Evolutionary conservation across 2,888 invertebrate species (phyloP).

Genomic region (Apoderus coryli): DNA sequence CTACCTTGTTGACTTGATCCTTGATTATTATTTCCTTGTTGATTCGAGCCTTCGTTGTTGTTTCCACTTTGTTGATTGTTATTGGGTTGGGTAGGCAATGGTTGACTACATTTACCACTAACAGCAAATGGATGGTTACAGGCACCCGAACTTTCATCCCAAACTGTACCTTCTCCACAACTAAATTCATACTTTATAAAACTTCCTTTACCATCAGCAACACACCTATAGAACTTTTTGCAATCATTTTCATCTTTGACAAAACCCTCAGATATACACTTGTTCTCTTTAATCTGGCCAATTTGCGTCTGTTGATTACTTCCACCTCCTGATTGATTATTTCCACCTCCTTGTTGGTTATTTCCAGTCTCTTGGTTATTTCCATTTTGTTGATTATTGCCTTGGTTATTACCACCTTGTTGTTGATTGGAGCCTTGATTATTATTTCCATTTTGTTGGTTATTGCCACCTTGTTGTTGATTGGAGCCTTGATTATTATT

Average conservation of each 20-base stretch:
- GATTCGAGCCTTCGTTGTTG: too few species aligned
- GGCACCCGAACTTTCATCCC: conserved; percentile 51
- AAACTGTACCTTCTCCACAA: conserved; percentile 63
- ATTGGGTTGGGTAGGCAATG: too few species aligned
- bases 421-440: too few species aligned
- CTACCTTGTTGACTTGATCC: conserved; percentile 7
- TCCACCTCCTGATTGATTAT: conserved; percentile 7
- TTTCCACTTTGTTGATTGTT: too few species aligned
- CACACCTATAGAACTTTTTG: conserved; percentile 64
- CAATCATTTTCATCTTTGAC: conserved; percentile 53
- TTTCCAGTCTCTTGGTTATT: too few species aligned
- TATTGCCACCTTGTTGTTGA: too few species aligned
- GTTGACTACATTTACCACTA: conserved; percentile 20
- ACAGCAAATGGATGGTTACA: conserved; percentile 60
- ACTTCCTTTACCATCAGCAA: conserved; percentile 42
- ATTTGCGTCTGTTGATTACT: conserved; percentile 7
- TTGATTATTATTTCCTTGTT: conserved; percentile 14
- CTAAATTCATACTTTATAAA: conserved; percentile 53
- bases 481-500: too few species aligned
- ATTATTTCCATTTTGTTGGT: too few species aligned
- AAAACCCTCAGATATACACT: conserved; percentile 55
- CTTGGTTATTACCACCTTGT: too few species aligned
- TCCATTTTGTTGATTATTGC: too few species aligned
- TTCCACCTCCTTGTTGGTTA: too few species aligned
- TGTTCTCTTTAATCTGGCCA: conserved; percentile 10